phyloP scores from a whole-genome alignment of 37 sponge, comb jelly and placozoan species.

The Axinella damicornis region DNA sequence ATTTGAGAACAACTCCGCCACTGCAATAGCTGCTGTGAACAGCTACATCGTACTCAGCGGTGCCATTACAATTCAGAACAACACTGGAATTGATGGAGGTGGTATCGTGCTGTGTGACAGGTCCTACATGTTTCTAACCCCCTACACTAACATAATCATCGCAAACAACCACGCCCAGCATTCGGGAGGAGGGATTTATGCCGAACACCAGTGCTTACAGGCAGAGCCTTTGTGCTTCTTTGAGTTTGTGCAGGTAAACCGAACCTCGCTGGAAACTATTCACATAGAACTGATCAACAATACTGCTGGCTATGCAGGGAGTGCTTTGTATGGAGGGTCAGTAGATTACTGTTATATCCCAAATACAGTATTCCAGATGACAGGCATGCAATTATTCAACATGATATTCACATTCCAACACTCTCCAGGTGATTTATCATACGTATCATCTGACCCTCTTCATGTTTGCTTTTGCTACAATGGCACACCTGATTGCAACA shows the following conservation, averaged over 20 bases:
- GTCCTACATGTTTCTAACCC: neutral
- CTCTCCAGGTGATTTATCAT: neutral
- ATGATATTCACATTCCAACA: neutral
- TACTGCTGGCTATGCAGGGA: conserved; percentile 12
- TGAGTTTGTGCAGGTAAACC: neutral
- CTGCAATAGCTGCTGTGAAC: neutral
- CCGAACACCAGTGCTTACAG: neutral
- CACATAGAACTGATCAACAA: neutral
- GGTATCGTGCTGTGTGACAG: conserved; percentile 24
- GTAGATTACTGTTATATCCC: conserved; percentile 15
- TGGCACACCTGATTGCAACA: neutral
- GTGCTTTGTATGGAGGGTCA: conserved; percentile 19
- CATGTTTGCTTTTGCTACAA: conserved; percentile 21
- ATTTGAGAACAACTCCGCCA: neutral
- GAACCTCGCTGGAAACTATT: neutral
- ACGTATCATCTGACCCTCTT: conserved; percentile 8
- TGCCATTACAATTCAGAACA: conserved; percentile 6
- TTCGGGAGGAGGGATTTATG: conserved; percentile 25
- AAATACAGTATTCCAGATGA: neutral
- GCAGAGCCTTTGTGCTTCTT: conserved; percentile 9
- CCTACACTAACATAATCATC: conserved; percentile 4
- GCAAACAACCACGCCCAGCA: neutral
- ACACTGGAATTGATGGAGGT: conserved; percentile 21
- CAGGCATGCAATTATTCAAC: neutral
- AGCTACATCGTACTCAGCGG: neutral